phyloP scores from a whole-genome alignment of 2,888 invertebrate genomes.

The Arge pagana region DNA sequence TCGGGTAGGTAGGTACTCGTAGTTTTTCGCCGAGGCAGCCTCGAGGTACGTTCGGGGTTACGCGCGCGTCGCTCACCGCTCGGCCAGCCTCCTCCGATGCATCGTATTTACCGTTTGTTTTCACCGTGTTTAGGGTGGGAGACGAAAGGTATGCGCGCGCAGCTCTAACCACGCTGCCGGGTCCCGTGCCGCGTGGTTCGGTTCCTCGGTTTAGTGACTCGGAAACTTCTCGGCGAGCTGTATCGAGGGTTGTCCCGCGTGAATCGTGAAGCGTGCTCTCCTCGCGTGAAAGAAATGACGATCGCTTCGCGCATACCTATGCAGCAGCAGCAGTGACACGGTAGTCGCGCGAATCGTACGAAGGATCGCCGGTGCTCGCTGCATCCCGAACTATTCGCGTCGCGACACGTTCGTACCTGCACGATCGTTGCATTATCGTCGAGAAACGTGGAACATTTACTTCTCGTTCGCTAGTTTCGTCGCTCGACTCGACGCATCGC shows the following conservation, averaged over 20 bases:
- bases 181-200: conserved; percentile 11
- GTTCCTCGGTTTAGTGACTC: conserved; percentile 43
- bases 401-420: neutral
- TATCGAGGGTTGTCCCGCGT: conserved; percentile 24
- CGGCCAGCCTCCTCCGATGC: too few relatives aligned
- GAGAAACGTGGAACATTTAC: too few relatives aligned
- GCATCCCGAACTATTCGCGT: neutral
- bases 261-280: conserved; percentile 14
- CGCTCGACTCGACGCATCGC: too few relatives aligned
- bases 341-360: conserved; percentile 23
- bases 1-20: too few relatives aligned
- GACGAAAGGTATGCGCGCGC: conserved; percentile 44
- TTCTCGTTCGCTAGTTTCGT: too few relatives aligned
- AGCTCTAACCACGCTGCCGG: conserved; percentile 46
- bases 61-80: too few relatives aligned
- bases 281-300: too few relatives aligned
- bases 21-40: too few relatives aligned
- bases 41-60: too few relatives aligned
- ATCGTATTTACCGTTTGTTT: conserved; percentile 36
- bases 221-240: conserved; percentile 39
- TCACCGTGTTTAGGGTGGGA: conserved; percentile 25
- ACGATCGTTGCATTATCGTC: too few relatives aligned
- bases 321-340: too few relatives aligned
- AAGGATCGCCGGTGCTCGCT: neutral
- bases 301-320: too few relatives aligned